These are phyloP conservation scores for Thalassophryne amazonica DNA, from an alignment of 2,797 vertebrate genomes.

Conservation along the genomic window DNA sequence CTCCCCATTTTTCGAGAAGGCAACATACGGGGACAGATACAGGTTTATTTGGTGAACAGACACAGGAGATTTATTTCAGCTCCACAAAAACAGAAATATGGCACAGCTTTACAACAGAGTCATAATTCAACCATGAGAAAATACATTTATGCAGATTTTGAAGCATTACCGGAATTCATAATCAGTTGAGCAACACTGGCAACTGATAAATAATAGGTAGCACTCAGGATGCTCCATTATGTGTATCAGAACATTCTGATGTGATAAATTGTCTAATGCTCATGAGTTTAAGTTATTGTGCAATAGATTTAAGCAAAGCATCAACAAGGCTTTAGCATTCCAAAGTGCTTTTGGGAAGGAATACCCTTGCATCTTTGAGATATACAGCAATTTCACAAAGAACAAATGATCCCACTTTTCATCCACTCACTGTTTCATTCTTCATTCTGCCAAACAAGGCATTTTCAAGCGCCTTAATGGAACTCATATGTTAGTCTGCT, in stretches of 20 bases:
- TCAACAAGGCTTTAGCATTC: constrained; percentile 54
- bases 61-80: constrained; percentile 38
- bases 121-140: constrained; percentile 55
- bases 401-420: neutral
- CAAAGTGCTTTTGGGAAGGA: constrained; percentile 16
- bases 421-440: neutral
- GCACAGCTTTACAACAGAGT: constrained; percentile 34
- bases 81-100: constrained; percentile 24
- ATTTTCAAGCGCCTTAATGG: neutral
- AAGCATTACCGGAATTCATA: constrained; percentile 56
- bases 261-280: constrained; percentile 43
- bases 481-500: neutral
- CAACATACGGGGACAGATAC: constrained; percentile 12
- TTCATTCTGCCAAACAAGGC: neutral
- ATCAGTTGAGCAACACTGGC: constrained; percentile 41
- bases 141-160: constrained; percentile 54
- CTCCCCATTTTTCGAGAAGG: constrained; percentile 12
- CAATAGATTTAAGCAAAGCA: constrained; percentile 33
- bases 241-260: constrained; percentile 19
- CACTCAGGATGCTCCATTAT: constrained; percentile 13
- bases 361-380: neutral
- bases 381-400: neutral
- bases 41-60: constrained; percentile 46
- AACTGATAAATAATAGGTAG: constrained; percentile 56
- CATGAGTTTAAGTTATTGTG: constrained; percentile 44